Evolutionary conservation across 1,140 invertebrate species (phyloP).

Genomic region (Drosophila pachea): DNA sequence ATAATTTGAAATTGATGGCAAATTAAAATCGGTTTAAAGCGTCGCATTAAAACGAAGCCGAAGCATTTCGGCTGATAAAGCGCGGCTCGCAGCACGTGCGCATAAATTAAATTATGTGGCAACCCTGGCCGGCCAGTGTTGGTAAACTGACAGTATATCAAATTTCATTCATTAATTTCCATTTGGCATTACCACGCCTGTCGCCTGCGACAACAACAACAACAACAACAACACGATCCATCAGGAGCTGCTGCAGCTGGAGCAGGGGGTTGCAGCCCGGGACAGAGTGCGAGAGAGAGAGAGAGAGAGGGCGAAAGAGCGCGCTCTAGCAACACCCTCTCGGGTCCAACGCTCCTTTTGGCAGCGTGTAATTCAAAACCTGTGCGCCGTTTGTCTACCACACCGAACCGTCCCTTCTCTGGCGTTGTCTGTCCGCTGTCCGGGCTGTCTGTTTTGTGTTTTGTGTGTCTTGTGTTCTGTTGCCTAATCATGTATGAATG

Average conservation of each 20-base stretch:
- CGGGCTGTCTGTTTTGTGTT: constrained; percentile 40
- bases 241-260: constrained; percentile 24
- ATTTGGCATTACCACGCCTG: constrained; percentile 75
- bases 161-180: constrained; percentile 78
- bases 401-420: no score
- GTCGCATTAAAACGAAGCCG: constrained; percentile 18
- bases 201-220: constrained; percentile 22
- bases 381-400: constrained; percentile 55
- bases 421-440: not conserved
- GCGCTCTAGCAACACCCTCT: constrained; percentile 20
- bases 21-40: constrained; percentile 57
- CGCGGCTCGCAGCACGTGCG: constrained; percentile 23
- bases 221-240: constrained; percentile 31
- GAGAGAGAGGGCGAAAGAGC: not conserved
- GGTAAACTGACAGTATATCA: constrained; percentile 66
- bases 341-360: constrained; percentile 26
- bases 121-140: constrained; percentile 21
- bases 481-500: constrained; percentile 78
- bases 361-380: constrained; percentile 67
- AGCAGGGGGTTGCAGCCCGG: not conserved
- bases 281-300: not conserved
- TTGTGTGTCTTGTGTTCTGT: constrained; percentile 46
- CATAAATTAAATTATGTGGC: constrained; percentile 57
- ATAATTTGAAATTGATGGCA: constrained; percentile 49
- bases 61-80: not conserved